phyloP scores from a whole-genome alignment of 2,888 invertebrate genomes.

The Pristionchus arcanus region DNA sequence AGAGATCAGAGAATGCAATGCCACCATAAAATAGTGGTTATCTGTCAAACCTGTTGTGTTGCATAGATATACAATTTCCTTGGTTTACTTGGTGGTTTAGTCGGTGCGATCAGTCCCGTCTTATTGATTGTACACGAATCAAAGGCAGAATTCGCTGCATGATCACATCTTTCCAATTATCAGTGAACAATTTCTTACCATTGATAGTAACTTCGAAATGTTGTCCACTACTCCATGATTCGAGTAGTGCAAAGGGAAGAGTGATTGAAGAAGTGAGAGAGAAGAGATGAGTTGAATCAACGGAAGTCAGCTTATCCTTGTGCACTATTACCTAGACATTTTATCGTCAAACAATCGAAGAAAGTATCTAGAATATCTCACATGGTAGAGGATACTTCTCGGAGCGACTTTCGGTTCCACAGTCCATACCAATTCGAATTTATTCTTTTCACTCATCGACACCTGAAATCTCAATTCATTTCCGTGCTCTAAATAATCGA shows the following conservation, averaged over 20 bases:
- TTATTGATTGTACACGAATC: conserved; percentile 61
- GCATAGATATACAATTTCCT: conserved; percentile 72
- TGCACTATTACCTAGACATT: conserved; percentile 16
- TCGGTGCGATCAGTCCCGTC: conserved; percentile 75
- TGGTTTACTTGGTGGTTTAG: conserved; percentile 76
- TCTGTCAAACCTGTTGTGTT: conserved; percentile 74
- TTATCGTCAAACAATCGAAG: background rate
- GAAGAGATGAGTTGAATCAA: conserved; percentile 56
- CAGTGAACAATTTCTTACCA: conserved; percentile 43
- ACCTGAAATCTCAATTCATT: background rate
- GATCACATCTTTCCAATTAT: background rate
- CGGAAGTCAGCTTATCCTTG: conserved; percentile 42
- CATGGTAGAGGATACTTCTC: conserved; percentile 67
- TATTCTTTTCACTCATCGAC: conserved; percentile 61
- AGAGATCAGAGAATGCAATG: background rate
- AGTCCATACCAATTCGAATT: conserved; percentile 68
- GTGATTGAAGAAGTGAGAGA: conserved; percentile 64
- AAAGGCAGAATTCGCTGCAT: conserved; percentile 17
- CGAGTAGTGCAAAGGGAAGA: conserved; percentile 69
- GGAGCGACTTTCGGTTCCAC: conserved; percentile 61
- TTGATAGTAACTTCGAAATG: conserved; percentile 75
- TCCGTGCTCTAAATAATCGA: background rate
- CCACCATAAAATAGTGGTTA: too few relatives aligned
- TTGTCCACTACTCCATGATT: conserved; percentile 74
- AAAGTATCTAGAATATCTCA: conserved; percentile 33